These are phyloP conservation scores for Eleutherodactylus coqui DNA, from an alignment of 2,797 vertebrate species.

Conservation along the genomic window DNA sequence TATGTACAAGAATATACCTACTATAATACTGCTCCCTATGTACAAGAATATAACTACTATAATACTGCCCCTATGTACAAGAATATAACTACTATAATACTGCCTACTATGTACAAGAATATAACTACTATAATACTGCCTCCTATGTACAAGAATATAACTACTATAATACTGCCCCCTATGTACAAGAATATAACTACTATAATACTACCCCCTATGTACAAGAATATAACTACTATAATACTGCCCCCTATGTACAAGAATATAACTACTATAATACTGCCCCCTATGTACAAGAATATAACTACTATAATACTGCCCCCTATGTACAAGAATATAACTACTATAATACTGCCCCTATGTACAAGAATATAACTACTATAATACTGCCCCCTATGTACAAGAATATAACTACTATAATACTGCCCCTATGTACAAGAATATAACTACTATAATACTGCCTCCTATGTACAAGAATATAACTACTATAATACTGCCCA, in stretches of 20 bases:
- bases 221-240: constrained; percentile 4
- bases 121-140: constrained; percentile 20
- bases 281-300: constrained; percentile 3
- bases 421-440: not conserved
- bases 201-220: not conserved
- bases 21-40: constrained; percentile 2
- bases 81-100: constrained; percentile 20
- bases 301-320: constrained; percentile 7
- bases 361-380: constrained; percentile 15
- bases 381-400: not conserved
- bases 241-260: not conserved
- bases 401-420: constrained; percentile 1
- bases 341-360: not conserved
- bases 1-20: not conserved
- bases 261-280: constrained; percentile 13
- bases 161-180: too few species aligned
- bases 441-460: constrained; percentile 1
- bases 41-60: constrained; percentile 14
- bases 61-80: not conserved
- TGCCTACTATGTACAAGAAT: not conserved
- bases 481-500: not conserved
- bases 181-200: too few species aligned
- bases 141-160: not conserved
- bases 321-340: too few species aligned
- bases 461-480: not conserved